Percentiles rank a stretch among this genome's conserved stretches.
Evolutionary conservation across 2,888 invertebrate genomes (phyloP).

Genomic region (Hypolimnas misippus): DNA sequence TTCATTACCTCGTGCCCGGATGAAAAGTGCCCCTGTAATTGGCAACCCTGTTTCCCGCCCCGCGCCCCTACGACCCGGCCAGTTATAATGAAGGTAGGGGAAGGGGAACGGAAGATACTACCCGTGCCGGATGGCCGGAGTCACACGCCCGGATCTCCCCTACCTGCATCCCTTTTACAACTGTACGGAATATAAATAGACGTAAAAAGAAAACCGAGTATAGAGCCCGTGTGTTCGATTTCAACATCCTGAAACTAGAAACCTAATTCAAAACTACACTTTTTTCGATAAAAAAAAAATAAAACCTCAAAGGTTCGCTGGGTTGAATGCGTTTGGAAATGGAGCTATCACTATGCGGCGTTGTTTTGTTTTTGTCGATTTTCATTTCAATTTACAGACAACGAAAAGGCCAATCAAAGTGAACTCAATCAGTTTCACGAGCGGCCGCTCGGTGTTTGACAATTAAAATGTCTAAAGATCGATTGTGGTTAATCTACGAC

Average conservation of each 20-base stretch:
- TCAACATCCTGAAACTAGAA: constrained; percentile 35
- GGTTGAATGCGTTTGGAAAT: constrained; percentile 25
- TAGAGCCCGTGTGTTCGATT: constrained; percentile 34
- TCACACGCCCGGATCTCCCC: constrained; percentile 53
- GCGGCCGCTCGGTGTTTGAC: constrained; percentile 34
- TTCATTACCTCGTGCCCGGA: constrained; percentile 45
- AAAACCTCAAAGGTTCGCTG: constrained; percentile 18
- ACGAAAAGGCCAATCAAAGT: constrained; percentile 36
- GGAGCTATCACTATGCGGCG: constrained; percentile 31
- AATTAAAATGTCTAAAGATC: constrained; percentile 37
- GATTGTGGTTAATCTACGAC: constrained; percentile 35
- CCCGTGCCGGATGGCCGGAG: constrained; percentile 63
- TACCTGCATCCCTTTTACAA: constrained; percentile 46
- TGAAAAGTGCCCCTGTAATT: constrained; percentile 45
- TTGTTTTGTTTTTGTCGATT: constrained; percentile 26
- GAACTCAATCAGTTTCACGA: constrained; percentile 40
- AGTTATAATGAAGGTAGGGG: constrained; percentile 70
- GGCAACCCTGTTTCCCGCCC: constrained; percentile 62
- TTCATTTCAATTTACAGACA: constrained; percentile 31
- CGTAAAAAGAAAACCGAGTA: constrained; percentile 35
- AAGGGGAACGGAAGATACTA: constrained; percentile 64
- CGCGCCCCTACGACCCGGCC: constrained; percentile 74
- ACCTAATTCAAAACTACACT: constrained; percentile 23
- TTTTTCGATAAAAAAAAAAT: too few relatives aligned
- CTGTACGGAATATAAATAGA: constrained; percentile 41